Conservation (phyloP, 2,888 invertebrate genomes). For the Sialis lutaria region DNA sequence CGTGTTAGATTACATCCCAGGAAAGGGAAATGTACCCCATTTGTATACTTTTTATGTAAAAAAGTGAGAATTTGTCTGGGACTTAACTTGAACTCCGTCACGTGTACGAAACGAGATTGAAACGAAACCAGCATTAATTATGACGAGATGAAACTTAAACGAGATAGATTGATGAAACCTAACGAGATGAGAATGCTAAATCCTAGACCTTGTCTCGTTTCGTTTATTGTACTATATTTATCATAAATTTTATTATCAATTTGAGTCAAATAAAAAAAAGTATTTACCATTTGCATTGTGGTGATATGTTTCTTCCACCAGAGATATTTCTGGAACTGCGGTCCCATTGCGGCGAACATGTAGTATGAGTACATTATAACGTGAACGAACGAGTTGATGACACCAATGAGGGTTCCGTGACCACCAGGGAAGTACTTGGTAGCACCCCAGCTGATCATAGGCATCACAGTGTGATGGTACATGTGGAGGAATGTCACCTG, state of each 20-base stretch:
- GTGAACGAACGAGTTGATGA: conserved; percentile 60
- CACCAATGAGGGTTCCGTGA: conserved; percentile 49
- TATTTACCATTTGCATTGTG: conserved; percentile 52
- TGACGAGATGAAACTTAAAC: no score
- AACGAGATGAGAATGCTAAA: no score
- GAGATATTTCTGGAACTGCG: conserved; percentile 51
- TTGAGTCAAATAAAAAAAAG: conserved; percentile 6
- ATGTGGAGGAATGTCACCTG: conserved; percentile 84
- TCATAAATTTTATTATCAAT: not conserved
- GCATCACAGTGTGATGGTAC: conserved; percentile 92
- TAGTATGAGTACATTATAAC: conserved; percentile 73
- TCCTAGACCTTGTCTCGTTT: no score
- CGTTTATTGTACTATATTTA: not conserved
- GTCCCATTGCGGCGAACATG: conserved; percentile 57
- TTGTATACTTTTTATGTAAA: no score
- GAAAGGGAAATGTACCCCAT: no score
- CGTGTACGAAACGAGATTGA: no score
- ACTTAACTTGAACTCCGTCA: no score
- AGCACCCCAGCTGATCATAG: conserved; percentile 82
- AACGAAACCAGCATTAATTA: no score
- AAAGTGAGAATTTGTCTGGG: no score
- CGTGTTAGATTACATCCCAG: no score
- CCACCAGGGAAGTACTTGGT: conserved; percentile 69
- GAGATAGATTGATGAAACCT: no score
- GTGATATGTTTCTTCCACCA: conserved; percentile 82